Base-by-base conservation (phyloP, 2,797 vertebrate genomes). In the Antennarius maculatus region DNA sequence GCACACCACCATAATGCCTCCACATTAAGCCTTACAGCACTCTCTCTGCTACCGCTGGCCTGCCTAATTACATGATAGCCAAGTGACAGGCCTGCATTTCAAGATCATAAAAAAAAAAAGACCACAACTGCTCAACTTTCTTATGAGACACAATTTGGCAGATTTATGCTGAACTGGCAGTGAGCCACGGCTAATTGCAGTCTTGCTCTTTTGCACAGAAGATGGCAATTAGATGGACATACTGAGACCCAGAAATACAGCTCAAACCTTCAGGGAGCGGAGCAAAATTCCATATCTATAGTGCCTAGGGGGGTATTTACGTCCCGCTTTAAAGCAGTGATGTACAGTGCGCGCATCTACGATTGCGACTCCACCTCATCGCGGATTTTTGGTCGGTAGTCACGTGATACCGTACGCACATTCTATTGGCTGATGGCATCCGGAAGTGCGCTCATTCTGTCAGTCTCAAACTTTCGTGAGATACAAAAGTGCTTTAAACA, bases 151-250 rank as follows among this genome's bases (percentile, higher is more conserved):
- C 87, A 81, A 86, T 87, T 86, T 77, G 70, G 83, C 74, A 88
- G 85, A 91, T 92, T 87, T 86, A 82, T 83, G 73, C 79, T 55
- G 47, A 53, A 79, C 77, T 88, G 86, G 89, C 87, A 82, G 78
- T 11, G 66, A 88, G 87, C 85, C 89, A 78, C 56, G 54, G 83
- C 89, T 93, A 92, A 93, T 92, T 93, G 86, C 83, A 39, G 88
- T 76, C 84, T 79, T 90, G 80, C 74, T 88, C 66, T 89, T 88
- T 89, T 82, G 47, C 82, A 86, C 75, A 73, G 79, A 82, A 84
- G 79, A 89, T 80, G 82, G 89, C 85, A 92, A 93, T 93, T 93
- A 92, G 66, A 83, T 82, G 87, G 74, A 92, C 54, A 75, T 90
- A 86, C 85, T 34, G 64, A 84, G 80, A 80, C 74, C 83, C 86